A percentile compares a stretch with the other conserved stretches of the same genome.
These are phyloP conservation scores for Eupithecia exiguata DNA, from an alignment of 2,888 invertebrate genomes.

Conservation along the genomic window DNA sequence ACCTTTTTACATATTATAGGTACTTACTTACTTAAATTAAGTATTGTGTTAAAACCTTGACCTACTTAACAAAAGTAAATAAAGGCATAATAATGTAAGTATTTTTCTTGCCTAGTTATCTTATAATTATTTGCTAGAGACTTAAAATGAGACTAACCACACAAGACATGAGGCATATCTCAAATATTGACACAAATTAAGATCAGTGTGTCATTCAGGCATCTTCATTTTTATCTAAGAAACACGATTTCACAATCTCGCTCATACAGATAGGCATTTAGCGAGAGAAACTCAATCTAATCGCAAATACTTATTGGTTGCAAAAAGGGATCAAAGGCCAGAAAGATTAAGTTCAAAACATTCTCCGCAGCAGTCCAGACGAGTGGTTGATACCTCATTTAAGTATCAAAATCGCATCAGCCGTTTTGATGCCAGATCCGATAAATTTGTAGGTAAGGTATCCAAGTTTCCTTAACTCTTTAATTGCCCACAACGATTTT, in stretches of 20 bases:
- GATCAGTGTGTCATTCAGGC: constrained; percentile 5
- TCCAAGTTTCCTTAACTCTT: not conserved
- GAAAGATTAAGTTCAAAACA: no score
- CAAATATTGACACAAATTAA: constrained; percentile 10
- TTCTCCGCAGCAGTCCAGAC: no score
- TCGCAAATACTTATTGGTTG: not conserved
- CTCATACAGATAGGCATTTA: not conserved
- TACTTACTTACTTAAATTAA: no score
- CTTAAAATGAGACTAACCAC: constrained; percentile 8
- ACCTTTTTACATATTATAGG: no score
- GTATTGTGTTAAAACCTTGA: not conserved
- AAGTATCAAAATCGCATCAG: not conserved
- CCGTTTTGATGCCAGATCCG: not conserved
- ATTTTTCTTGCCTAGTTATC: not conserved
- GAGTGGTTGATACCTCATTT: not conserved
- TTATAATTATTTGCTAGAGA: constrained; percentile 39
- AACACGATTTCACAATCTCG: not conserved
- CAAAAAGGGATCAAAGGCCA: no score
- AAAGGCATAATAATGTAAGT: not conserved
- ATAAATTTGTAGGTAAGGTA: not conserved
- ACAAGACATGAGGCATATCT: constrained; percentile 10
- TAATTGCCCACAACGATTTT: not conserved
- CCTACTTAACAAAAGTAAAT: not conserved
- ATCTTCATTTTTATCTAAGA: not conserved
- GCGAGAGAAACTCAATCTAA: not conserved